Conservation (phyloP, 2,113 vertebrate species). For the Anser brachyrhynchus region DNA sequence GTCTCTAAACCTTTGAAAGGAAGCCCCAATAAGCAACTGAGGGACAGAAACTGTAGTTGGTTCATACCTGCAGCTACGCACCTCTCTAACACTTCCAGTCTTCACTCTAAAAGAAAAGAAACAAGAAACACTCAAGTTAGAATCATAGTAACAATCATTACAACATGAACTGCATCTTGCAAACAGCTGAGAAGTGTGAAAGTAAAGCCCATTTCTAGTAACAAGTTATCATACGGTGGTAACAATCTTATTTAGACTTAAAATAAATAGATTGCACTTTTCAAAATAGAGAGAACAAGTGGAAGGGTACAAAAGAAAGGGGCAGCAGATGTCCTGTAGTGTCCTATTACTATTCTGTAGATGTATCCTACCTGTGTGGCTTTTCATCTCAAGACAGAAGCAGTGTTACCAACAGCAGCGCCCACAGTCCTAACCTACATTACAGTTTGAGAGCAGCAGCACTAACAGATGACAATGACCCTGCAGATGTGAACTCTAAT, state of each 20-base stretch:
- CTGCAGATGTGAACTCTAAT: neutral
- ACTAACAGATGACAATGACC: neutral
- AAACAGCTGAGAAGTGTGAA: neutral
- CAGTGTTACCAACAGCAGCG: neutral
- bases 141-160: neutral
- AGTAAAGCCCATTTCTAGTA: neutral
- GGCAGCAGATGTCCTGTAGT: neutral
- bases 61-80: slow-evolving; percentile 68
- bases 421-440: neutral
- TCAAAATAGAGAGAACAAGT: neutral
- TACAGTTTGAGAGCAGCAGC: neutral
- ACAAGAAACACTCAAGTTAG: slow-evolving; percentile 7
- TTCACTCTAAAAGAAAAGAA: slow-evolving; percentile 73
- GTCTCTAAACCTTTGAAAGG: neutral
- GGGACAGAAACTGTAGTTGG: neutral
- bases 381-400: neutral
- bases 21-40: neutral
- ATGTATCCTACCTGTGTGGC: neutral
- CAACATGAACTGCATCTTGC: neutral
- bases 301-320: neutral
- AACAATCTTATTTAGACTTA: neutral
- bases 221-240: neutral
- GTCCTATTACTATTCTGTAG: neutral
- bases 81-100: slow-evolving; percentile 63
- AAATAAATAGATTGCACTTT: neutral